Percentiles rank a stretch among this genome's conserved stretches.
Evolutionary conservation across 2,113 vertebrate genomes (phyloP).

Genomic region (Melanocharis versteri): DNA sequence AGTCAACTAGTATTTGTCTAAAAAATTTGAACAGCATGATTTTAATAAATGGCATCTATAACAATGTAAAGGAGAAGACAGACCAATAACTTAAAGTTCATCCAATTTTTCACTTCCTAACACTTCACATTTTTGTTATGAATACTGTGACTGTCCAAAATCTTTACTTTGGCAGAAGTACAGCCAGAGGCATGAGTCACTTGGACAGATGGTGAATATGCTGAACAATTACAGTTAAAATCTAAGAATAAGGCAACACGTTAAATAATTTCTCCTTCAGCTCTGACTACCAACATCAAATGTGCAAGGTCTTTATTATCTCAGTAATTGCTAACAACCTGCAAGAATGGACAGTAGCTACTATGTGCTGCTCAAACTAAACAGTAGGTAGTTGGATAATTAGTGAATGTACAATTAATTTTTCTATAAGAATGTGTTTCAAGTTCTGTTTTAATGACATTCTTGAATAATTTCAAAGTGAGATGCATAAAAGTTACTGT

Average conservation of each 20-base stretch:
- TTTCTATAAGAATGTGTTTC: background rate
- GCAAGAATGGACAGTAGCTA: background rate
- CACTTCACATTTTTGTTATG: background rate
- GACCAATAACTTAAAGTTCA: background rate
- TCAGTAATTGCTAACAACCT: background rate
- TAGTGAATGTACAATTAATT: background rate
- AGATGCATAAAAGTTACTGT: background rate
- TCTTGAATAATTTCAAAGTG: background rate
- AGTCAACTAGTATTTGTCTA: background rate
- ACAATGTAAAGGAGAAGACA: background rate
- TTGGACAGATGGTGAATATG: background rate
- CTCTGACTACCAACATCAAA: background rate
- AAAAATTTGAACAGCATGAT: background rate
- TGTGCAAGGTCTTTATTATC: background rate
- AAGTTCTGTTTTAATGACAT: background rate
- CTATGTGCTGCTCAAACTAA: background rate
- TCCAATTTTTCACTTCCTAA: background rate
- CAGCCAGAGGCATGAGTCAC: conserved; percentile 8
- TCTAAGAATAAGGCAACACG: background rate
- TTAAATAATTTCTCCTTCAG: conserved; percentile 7
- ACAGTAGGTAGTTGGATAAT: background rate
- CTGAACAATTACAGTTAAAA: conserved; percentile 20
- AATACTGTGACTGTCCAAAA: background rate
- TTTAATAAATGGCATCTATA: background rate
- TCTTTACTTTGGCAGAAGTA: background rate